Conservation (phyloP, 2,888 invertebrate species). For the Drosophila borborema region DNA sequence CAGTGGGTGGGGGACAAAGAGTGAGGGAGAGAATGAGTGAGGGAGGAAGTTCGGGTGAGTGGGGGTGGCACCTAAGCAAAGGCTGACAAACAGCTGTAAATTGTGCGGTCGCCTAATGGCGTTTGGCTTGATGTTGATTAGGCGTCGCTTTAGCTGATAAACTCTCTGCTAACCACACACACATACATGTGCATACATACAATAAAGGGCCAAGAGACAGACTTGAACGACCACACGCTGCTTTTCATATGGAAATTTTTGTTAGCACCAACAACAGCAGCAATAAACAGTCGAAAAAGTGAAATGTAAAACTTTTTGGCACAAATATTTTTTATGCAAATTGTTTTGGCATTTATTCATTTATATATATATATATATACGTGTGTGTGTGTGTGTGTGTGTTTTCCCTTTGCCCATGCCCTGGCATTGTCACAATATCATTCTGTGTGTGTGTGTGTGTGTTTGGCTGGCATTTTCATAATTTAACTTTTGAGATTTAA, state of each 20-base stretch:
- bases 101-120: slow-evolving; percentile 71
- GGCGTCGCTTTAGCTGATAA: slow-evolving; percentile 76
- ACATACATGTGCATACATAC: slow-evolving; percentile 11
- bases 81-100: slow-evolving; percentile 67
- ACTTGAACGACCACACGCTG: slow-evolving; percentile 34
- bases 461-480: slow-evolving; percentile 62
- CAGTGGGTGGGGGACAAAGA: not conserved
- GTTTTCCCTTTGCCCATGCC: not conserved
- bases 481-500: slow-evolving; percentile 66
- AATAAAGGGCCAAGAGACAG: not conserved
- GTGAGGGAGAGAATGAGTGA: not conserved
- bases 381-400: slow-evolving; percentile 17
- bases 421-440: slow-evolving; percentile 34
- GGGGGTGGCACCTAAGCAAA: not conserved
- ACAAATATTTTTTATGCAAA: slow-evolving; percentile 78
- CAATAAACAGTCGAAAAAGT: slow-evolving; percentile 29
- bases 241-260: slow-evolving; percentile 73
- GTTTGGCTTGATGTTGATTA: slow-evolving; percentile 73
- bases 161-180: slow-evolving; percentile 54
- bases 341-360: slow-evolving; percentile 77
- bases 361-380: slow-evolving; percentile 35
- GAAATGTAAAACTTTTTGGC: slow-evolving; percentile 69
- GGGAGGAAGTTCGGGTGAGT: not conserved
- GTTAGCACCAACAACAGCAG: slow-evolving; percentile 28
- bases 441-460: slow-evolving; percentile 18